Evolutionary conservation across 2,888 invertebrate genomes (phyloP).

Genomic region (Trissolcus japonicus): DNA sequence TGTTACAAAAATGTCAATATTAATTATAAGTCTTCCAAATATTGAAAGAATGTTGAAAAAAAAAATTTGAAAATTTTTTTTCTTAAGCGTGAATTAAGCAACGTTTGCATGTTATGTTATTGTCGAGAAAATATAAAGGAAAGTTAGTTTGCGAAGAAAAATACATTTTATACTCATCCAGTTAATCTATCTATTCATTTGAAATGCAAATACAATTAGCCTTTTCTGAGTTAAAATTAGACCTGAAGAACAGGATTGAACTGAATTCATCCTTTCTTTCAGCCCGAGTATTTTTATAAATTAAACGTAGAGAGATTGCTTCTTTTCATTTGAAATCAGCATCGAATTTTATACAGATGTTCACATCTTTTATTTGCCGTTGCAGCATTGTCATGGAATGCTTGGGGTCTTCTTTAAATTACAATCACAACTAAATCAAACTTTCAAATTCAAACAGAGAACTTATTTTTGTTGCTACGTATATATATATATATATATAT

Average conservation of each 20-base stretch:
- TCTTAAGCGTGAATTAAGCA: too few species aligned
- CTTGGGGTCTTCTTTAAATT: slow-evolving; percentile 32
- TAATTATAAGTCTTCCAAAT: too few species aligned
- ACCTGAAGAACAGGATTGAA: slow-evolving; percentile 37
- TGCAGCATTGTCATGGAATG: slow-evolving; percentile 35
- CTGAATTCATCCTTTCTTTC: slow-evolving; percentile 49
- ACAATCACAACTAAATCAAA: slow-evolving; percentile 40
- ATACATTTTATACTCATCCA: slow-evolving; percentile 37
- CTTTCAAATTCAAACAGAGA: slow-evolving; percentile 28
- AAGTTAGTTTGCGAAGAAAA: slow-evolving; percentile 29
- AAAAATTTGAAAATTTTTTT: too few species aligned
- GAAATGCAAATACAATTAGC: slow-evolving; percentile 52
- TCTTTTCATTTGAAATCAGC: slow-evolving; percentile 59
- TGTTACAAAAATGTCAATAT: too few species aligned
- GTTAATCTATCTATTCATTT: slow-evolving; percentile 45
- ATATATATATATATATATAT: slow-evolving; percentile 5
- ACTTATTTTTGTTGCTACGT: slow-evolving; percentile 3
- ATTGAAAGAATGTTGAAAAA: too few species aligned
- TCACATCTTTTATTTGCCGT: slow-evolving; percentile 48
- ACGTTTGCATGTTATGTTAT: neutral
- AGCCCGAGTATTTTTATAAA: slow-evolving; percentile 65
- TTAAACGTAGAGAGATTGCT: slow-evolving; percentile 64
- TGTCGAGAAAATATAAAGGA: slow-evolving; percentile 7
- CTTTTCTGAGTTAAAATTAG: slow-evolving; percentile 48
- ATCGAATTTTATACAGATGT: slow-evolving; percentile 57